Conservation (phyloP, 2,797 vertebrate species). For the Oryzias dopingdopingensis region DNA sequence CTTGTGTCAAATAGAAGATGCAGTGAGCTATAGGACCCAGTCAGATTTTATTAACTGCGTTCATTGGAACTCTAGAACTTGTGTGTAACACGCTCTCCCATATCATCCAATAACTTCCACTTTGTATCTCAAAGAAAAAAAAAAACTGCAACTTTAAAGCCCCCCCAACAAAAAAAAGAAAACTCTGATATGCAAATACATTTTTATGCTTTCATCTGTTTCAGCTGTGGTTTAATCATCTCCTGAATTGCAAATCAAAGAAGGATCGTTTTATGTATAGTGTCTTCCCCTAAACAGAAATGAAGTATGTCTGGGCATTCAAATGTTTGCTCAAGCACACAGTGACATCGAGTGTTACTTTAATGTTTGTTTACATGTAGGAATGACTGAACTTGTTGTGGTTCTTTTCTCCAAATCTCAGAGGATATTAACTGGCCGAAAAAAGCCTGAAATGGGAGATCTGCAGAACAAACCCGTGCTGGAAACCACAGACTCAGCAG, state of each 20-base stretch:
- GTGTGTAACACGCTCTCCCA: too few relatives aligned
- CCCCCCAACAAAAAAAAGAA: slow-evolving; percentile 29
- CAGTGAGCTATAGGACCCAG: too few relatives aligned
- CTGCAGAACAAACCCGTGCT: slow-evolving; percentile 2
- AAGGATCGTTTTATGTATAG: not conserved
- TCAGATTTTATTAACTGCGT: too few relatives aligned
- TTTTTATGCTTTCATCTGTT: slow-evolving; percentile 18
- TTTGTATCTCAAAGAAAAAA: not conserved
- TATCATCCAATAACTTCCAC: too few relatives aligned
- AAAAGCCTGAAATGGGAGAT: slow-evolving; percentile 34
- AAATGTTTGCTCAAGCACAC: slow-evolving; percentile 20
- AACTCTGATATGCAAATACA: slow-evolving; percentile 45
- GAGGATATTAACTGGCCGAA: slow-evolving; percentile 42
- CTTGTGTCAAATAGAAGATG: too few relatives aligned
- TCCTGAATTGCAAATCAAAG: slow-evolving; percentile 43
- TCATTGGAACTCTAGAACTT: too few relatives aligned
- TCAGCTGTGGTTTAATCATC: slow-evolving; percentile 39
- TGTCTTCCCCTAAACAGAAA: slow-evolving; percentile 7
- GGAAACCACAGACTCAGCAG: too few relatives aligned
- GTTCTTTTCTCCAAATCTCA: not conserved
- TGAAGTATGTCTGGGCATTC: slow-evolving; percentile 4
- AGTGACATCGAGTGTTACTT: slow-evolving; percentile 3
- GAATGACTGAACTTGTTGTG: not conserved
- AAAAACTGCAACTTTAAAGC: slow-evolving; percentile 34
- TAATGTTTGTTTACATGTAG: slow-evolving; percentile 2